These are phyloP conservation scores for Drosophila suzukii DNA, from an alignment of 1,140 invertebrate species.

Conservation along the genomic window DNA sequence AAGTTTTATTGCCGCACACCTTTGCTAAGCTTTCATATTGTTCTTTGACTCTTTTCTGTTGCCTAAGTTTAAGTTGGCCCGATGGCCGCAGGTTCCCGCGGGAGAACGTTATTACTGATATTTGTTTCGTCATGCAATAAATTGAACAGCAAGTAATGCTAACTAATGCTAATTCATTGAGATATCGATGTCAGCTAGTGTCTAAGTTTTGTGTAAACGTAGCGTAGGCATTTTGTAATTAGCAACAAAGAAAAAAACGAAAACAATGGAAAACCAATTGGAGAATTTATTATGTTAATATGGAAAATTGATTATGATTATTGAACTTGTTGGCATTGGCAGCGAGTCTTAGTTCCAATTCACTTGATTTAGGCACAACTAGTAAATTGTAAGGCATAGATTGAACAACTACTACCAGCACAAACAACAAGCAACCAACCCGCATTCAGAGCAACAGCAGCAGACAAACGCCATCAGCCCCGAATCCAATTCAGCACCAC, in stretches of 20 bases:
- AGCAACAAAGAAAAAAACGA: conserved; percentile 46
- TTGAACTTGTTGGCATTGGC: conserved; percentile 33
- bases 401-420: conserved; percentile 46
- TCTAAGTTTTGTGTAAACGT: conserved; percentile 77
- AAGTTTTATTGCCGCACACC: conserved; percentile 63
- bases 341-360: conserved; percentile 63
- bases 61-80: conserved; percentile 78
- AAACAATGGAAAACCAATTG: conserved; percentile 55
- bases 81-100: neutral
- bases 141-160: conserved; percentile 44
- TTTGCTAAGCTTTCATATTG: conserved; percentile 65
- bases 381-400: conserved; percentile 65
- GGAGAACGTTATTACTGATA: conserved; percentile 66
- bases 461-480: conserved; percentile 39
- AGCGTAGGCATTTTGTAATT: conserved; percentile 82
- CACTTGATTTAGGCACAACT: conserved; percentile 72
- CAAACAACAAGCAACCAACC: conserved; percentile 4
- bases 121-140: conserved; percentile 70
- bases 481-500: conserved; percentile 68
- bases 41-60: conserved; percentile 64
- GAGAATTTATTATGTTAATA: conserved; percentile 77
- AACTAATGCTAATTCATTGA: conserved; percentile 67
- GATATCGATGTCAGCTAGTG: conserved; percentile 66
- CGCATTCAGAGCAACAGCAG: conserved; percentile 11
- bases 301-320: conserved; percentile 40